Evolutionary conservation across 2,797 vertebrate species (phyloP), one percentile per base, ranked within the genome.

Genomic region (Acridotheres tristis): DNA sequence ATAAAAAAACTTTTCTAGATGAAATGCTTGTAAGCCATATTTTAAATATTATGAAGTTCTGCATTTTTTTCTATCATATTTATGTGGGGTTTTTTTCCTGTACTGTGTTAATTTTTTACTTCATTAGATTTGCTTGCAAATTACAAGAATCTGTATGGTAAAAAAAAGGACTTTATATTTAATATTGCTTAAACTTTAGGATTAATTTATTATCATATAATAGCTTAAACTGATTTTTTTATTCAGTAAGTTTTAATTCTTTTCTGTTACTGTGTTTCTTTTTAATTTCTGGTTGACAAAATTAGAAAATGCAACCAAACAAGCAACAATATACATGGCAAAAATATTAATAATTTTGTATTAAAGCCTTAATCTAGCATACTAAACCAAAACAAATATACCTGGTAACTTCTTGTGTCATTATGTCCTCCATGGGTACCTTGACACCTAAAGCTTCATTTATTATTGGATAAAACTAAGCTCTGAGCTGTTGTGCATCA

Each of bases 271-370:
- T 73, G 2, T 30, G 17, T 68, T 55, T 73, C 6, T 65, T 72
- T 75, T 58, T 22, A 29, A 66, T n/a, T 54, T 66, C 3, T 62
- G 15, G 1, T 69, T n/a, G 40, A 34, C 11, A 47, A 42, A 63
- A 67, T 38, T 32, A 0, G 4, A 58, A 36, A 20, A 10, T 7
- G 0, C 13, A 25, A 30, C 1, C 9, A 43, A 50, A 18, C 21
- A 75, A 48, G 5, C 5, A 15, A 21, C 5, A 30, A 10, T 30
- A 7, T 61, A 63, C 0, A 1, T 74, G 40, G 3, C 26, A 55
- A 36, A 90, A 48, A 18, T 57, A 34, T 26, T 61, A 36, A 57
- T 36, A 26, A 16, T 53, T 71, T 73, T 61, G 3, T 65, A 67
- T 80, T 63, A 48, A 68, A 18, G 11, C 48, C 10, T 79, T 40